Evolutionary conservation across 2,888 invertebrate genomes (phyloP), one percentile per base, ranked within the genome.

Genomic region (Phania funesta): DNA sequence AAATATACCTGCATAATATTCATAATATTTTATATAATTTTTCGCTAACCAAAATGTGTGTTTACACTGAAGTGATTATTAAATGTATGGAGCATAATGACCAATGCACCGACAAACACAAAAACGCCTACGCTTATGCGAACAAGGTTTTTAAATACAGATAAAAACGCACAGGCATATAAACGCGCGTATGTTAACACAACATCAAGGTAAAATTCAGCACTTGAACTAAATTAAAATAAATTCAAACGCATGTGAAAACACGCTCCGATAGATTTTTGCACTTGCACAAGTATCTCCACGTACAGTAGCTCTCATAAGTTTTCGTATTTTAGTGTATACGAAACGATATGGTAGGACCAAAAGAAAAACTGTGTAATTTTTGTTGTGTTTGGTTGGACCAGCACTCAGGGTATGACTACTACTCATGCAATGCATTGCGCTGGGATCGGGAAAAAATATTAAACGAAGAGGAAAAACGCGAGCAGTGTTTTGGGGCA

Each of bases 121-220:
- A 13, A 75, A 18, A 32, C 44, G 13, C 4, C 16, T 32, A 50
- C 6, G 26, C 11, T 46, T 22, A 2, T 50, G 46, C 29, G 18
- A 52, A 76, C 41, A 65, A 52, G 46, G 50, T 48, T 44, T 58
- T 76, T 41, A 62, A 67, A 52, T 38, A 38, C 67, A 76, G 52
- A 73, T 44, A 60, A 52, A 46, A 38, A 24, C 24, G 41, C 26
- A 58, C 29, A n/a, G n/a, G 13, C 8, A 24, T 54, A 46, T n/a
- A 62, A 35, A 32, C 32, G 32, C 67, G 50, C 54, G 50, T 60
- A 32, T 65, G 56, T 58, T 58, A 58, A 78, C 77, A 74, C 68
- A 68, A 52, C 32, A 81, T 62, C 46, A 77, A 81, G 76, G 71
- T 73, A 62, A 68, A 54, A 67, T 65, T 54, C 29, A 65, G 65